Conservation (phyloP, 2,888 invertebrate species). For the Parasteatoda lunata region DNA sequence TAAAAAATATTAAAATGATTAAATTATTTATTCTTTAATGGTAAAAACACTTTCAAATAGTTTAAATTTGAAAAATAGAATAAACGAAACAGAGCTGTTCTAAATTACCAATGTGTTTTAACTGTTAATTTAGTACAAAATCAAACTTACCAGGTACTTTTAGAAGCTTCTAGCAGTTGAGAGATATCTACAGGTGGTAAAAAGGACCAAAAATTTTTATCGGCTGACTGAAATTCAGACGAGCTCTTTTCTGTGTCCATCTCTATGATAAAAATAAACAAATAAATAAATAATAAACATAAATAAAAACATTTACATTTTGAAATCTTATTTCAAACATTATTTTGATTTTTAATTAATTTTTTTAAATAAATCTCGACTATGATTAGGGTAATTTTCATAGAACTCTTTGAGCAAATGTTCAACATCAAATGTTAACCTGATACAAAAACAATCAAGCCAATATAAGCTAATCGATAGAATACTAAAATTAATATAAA, state of each 20-base stretch:
- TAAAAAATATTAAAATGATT: no score
- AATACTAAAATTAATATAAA: no score
- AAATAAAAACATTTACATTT: constrained; percentile 9
- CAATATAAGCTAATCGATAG: no score
- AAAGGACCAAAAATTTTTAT: constrained; percentile 67
- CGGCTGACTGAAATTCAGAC: constrained; percentile 51
- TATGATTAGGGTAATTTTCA: not conserved
- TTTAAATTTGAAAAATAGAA: no score
- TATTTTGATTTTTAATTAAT: not conserved
- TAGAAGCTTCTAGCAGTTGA: constrained; percentile 54
- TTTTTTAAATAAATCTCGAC: not conserved
- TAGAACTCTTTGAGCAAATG: not conserved
- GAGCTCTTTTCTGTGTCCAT: constrained; percentile 52
- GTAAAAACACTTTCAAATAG: no score
- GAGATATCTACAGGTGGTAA: constrained; percentile 51
- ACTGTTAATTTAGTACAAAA: not conserved
- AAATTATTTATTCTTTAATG: no score
- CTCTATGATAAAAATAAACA: constrained; percentile 19
- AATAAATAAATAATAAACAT: not conserved
- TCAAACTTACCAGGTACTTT: constrained; percentile 49
- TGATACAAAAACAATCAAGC: no score
- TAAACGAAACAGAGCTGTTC: no score
- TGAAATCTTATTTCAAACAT: not conserved
- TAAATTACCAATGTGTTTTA: not conserved
- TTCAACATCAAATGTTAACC: no score